Conservation (phyloP, 2,797 vertebrate genomes). For the Myotis findleyi region DNA sequence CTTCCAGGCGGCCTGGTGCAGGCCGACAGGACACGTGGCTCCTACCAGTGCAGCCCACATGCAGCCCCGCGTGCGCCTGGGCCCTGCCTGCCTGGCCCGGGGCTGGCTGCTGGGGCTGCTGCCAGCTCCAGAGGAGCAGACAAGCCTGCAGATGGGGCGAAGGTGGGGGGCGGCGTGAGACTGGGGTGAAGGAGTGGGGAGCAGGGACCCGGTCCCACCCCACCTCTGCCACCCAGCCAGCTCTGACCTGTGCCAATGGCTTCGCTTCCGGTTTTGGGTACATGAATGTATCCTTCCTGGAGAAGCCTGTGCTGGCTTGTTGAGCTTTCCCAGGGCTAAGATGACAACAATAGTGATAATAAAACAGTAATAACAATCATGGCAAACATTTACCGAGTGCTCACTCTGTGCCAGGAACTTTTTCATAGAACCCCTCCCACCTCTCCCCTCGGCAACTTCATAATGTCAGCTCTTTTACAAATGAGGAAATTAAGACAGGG, state of each 20-base stretch:
- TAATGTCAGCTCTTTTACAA: not conserved
- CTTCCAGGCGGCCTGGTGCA: not conserved
- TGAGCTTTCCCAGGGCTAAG: not conserved
- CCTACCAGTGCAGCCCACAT: not conserved
- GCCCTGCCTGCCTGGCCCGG: not conserved
- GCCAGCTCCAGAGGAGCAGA: not conserved
- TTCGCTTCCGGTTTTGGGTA: not conserved
- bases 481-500: not conserved
- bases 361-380: not conserved
- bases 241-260: not conserved
- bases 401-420: not conserved
- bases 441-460: too few species aligned
- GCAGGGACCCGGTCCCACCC: rapidly evolving
- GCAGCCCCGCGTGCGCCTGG: conserved; percentile 25
- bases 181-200: not conserved
- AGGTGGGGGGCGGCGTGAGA: not conserved
- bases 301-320: not conserved
- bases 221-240: rapidly evolving
- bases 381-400: not conserved
- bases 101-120: not conserved
- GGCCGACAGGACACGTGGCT: conserved; percentile 47
- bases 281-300: not conserved
- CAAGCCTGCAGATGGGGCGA: not conserved
- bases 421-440: not conserved
- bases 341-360: not conserved